These are phyloP conservation scores for Deilephila elpenor DNA, from an alignment of 2,888 invertebrate species.

Conservation along the genomic window DNA sequence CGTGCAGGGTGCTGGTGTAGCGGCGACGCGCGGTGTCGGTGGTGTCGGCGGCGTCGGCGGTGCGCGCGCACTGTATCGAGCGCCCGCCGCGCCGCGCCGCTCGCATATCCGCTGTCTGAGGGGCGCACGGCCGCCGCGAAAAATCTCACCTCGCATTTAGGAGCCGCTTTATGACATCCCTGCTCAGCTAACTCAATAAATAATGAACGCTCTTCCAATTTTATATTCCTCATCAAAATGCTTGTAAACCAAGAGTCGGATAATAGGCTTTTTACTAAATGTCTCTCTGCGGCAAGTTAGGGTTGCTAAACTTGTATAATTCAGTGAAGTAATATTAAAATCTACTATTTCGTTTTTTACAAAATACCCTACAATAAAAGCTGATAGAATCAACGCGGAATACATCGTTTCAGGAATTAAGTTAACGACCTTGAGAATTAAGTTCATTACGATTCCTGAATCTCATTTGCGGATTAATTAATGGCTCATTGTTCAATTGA, in stretches of 20 bases:
- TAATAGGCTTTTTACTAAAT: neutral
- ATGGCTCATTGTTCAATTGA: neutral
- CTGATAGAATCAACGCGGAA: too few relatives aligned
- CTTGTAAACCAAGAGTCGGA: neutral
- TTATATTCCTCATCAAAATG: neutral
- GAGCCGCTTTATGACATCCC: slow-evolving; percentile 14
- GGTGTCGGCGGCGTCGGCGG: slow-evolving; percentile 53
- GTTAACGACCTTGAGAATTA: neutral
- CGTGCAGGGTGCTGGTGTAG: slow-evolving; percentile 29
- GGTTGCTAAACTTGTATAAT: neutral
- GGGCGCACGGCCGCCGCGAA: slow-evolving; percentile 13
- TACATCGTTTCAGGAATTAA: too few relatives aligned
- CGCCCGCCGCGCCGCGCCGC: slow-evolving; percentile 46
- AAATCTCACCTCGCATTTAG: slow-evolving; percentile 19
- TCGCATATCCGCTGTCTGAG: slow-evolving; percentile 30
- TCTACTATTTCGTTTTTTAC: too few relatives aligned
- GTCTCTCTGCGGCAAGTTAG: neutral
- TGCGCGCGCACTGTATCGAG: slow-evolving; percentile 78
- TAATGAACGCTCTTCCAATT: slow-evolving; percentile 3
- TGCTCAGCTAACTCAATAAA: neutral
- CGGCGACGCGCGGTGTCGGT: slow-evolving; percentile 39
- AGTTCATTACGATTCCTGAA: neutral
- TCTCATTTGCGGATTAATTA: neutral
- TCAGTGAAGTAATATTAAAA: too few relatives aligned
- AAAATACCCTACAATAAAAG: too few relatives aligned